These are phyloP conservation scores for Pleuronectes platessa DNA, from an alignment of 2,113 vertebrate genomes.

Conservation along the genomic window DNA sequence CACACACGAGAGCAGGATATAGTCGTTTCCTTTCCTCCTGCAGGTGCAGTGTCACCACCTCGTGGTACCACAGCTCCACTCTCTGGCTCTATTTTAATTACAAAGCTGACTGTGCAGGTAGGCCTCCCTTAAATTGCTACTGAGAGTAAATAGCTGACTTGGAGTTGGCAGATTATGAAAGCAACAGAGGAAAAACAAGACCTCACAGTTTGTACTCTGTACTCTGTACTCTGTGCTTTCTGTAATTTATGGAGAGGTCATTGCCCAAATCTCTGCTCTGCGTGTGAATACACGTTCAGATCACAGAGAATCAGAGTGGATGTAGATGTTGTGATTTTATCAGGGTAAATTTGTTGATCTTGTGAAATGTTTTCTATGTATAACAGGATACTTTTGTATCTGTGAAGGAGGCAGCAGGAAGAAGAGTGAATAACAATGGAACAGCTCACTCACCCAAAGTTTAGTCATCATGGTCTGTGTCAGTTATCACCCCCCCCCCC, in stretches of 20 bases:
- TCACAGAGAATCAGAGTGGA: neutral
- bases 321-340: conserved; percentile 11
- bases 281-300: neutral
- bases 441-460: neutral
- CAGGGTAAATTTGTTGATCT: neutral
- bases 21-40: neutral
- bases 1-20: neutral
- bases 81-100: conserved; percentile 38
- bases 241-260: conserved; percentile 5
- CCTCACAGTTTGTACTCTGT: conserved; percentile 28
- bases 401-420: neutral
- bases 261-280: neutral
- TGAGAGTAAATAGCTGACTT: conserved; percentile 9
- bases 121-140: neutral
- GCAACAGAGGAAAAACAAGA: conserved; percentile 4
- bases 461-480: neutral
- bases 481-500: too few species aligned
- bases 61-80: conserved; percentile 50
- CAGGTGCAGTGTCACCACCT: neutral
- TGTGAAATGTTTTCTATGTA: neutral
- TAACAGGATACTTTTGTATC: neutral
- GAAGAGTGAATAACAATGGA: neutral
- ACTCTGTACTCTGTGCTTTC: conserved; percentile 3
- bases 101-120: conserved; percentile 4
- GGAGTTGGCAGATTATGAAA: conserved; percentile 11